A percentile compares a stretch with the other conserved stretches of the same genome.
phyloP scores from a whole-genome alignment of 2,888 invertebrate species.

The Trileptium ribeirensis region DNA sequence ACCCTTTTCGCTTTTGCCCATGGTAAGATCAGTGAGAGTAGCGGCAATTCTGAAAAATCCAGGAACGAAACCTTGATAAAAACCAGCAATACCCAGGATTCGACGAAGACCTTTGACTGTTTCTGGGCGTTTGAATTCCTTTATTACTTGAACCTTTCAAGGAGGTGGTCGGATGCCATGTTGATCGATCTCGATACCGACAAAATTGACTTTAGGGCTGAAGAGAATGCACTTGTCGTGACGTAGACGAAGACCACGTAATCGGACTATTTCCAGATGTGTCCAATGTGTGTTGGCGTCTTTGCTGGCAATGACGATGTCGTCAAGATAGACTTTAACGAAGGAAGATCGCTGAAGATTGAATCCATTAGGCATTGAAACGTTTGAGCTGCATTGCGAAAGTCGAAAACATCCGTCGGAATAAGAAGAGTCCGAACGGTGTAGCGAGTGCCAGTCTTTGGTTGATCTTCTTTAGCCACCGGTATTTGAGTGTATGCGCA shows the following conservation, averaged over 20 bases:
- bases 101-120: not conserved
- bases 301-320: not conserved
- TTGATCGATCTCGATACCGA: not conserved
- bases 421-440: not conserved
- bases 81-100: not conserved
- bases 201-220: slow-evolving; percentile 2
- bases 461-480: not conserved
- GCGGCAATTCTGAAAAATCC: not conserved
- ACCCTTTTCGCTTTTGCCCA: not conserved
- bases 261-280: not conserved
- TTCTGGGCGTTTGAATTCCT: not conserved
- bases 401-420: not conserved
- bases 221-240: not conserved
- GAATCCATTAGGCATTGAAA: too few relatives aligned
- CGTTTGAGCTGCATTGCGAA: too few relatives aligned
- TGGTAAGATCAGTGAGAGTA: slow-evolving; percentile 2
- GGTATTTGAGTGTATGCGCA: not conserved
- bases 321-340: not conserved
- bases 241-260: too few relatives aligned
- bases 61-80: slow-evolving; percentile 10
- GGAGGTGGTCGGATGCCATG: slow-evolving; percentile 1
- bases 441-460: not conserved
- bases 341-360: too few relatives aligned
- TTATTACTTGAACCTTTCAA: not conserved
- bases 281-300: not conserved